A percentile compares a stretch with the other conserved stretches of the same genome.
These are phyloP conservation scores for Lepus timidus DNA, from an alignment of 2,113 vertebrate species.

Conservation along the genomic window DNA sequence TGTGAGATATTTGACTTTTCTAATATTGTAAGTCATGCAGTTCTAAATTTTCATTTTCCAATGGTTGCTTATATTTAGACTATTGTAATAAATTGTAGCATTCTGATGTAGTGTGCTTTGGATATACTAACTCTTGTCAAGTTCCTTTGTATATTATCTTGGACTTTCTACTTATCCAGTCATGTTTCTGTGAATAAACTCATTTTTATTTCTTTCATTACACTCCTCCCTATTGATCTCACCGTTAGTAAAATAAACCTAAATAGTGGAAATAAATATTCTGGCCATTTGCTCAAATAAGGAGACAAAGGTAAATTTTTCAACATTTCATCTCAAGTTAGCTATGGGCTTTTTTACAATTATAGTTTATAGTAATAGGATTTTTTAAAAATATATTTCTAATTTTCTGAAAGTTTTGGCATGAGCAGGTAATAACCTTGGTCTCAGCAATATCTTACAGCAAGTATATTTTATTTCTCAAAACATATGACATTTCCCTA, in stretches of 20 bases:
- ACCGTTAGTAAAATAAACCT: background rate
- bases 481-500: background rate
- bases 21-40: background rate
- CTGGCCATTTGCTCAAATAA: background rate
- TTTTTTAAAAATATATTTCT: background rate
- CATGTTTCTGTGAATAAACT: background rate
- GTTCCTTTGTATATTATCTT: background rate
- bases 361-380: background rate
- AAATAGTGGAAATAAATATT: background rate
- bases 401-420: background rate
- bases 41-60: constrained; percentile 1
- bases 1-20: background rate
- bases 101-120: background rate
- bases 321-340: background rate
- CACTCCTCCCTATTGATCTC: background rate
- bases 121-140: background rate
- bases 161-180: background rate
- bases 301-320: background rate
- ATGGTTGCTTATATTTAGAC: background rate
- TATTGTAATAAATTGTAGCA: background rate
- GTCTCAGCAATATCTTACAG: background rate
- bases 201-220: background rate
- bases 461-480: background rate
- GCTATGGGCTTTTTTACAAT: background rate
- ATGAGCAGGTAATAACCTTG: background rate